Evolutionary conservation across 1,140 invertebrate species (phyloP).

Genomic region (Odontomachus brunneus): DNA sequence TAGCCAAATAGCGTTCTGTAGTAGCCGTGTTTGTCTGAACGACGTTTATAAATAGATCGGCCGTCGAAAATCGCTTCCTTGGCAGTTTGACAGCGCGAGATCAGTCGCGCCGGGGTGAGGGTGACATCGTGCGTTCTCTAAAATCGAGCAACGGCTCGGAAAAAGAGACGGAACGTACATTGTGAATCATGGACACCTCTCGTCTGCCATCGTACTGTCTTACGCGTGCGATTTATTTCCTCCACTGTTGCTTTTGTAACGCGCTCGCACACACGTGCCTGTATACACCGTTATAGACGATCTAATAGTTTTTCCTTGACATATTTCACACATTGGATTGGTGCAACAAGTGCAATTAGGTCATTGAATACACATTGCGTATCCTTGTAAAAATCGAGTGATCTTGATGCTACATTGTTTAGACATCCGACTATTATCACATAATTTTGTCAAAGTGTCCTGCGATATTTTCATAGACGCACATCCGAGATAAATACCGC

Average conservation of each 20-base stretch:
- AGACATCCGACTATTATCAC: no score
- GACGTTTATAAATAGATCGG: conserved; percentile 54
- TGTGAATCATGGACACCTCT: conserved; percentile 11
- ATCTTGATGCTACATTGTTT: no score
- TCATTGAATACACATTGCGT: no score
- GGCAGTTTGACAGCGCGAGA: conserved; percentile 34
- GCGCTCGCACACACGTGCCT: no score
- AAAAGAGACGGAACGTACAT: neutral
- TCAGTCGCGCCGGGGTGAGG: neutral
- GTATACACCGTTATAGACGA: no score
- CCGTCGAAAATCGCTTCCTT: conserved; percentile 29
- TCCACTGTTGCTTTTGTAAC: neutral
- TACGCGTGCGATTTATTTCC: conserved; percentile 10
- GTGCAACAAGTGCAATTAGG: neutral
- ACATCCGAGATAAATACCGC: no score
- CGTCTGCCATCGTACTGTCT: neutral
- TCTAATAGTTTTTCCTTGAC: conserved; percentile 40
- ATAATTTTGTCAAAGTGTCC: no score
- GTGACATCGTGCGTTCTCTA: conserved; percentile 4
- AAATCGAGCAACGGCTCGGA: neutral
- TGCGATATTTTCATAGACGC: no score
- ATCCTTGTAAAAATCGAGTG: no score
- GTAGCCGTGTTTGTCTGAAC: conserved; percentile 21
- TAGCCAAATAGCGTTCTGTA: conserved; percentile 3
- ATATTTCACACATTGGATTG: conserved; percentile 36